Base-by-base conservation (phyloP, 2,113 vertebrate species). In the Triplophysa rosa region DNA sequence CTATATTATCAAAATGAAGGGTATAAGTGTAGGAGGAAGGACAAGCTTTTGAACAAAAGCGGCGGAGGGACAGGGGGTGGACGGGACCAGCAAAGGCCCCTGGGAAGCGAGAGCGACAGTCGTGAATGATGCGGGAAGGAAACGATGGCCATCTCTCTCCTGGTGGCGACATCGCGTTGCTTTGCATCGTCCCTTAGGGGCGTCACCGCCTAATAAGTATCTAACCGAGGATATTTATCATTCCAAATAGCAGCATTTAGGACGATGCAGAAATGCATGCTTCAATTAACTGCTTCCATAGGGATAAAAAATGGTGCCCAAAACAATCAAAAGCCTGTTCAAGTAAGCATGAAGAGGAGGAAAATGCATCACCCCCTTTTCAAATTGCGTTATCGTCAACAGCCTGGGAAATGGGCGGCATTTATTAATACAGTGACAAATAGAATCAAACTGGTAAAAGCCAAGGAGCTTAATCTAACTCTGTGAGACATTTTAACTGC, bases 181-280 rank as follows among this genome's bases (percentile, higher is more conserved):
- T 73, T 77, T 78, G 66, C 61, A 29, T 70, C 33, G 71, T 62
- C 49, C 79, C 79, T 83, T 64, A 83, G 84, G n/a, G 81, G 63
- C 40, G 7, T 66, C 19, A 9, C 29, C 74, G 63, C 40, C 54
- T 79, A 79, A 75, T 76, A 80, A 63, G 83, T 47, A 59, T 42
- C 73, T 74, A 80, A 80, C 67, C 77, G 71, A 62, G 70, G 42
- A 67, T 81, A 80, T 86, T 59, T 79, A 82, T 86, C 78, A 77
- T 76, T 79, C 26, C 80, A 37, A 71, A 76, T 81, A 56, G 56
- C 71, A 59, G 65, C 72, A 49, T 24, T 83, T 83, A 72, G 78
- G 37, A 63, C 79, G 47, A 72, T 42, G 40, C 62, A 69, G 67
- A 52, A 77, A 64, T 69, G 14, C 66, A 49, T 62, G 76, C 70